Base-by-base conservation (phyloP, 2,888 invertebrate species). In the Octonoba sinensis region DNA sequence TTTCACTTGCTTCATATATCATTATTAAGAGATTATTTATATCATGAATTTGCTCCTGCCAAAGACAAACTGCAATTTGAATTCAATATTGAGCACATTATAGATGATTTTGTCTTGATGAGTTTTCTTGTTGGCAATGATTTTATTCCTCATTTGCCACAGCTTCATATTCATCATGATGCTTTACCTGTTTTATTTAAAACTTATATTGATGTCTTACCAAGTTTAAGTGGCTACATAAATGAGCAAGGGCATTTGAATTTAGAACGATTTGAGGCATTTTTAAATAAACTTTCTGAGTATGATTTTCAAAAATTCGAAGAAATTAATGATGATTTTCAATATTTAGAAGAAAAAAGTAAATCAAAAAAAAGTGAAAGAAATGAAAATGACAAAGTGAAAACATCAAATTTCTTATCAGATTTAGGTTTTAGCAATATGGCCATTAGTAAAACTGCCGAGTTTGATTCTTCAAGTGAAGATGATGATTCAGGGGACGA, bases 21-120 rank as follows among this genome's bases (percentile, higher is more conserved):
- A 0, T 89, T 99, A 66, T 90, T 99, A 88, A 91, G 97, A 86
- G 97, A 97, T 87, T 99, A 99, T 89, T 90, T 99, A 85, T 95
- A 95, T 86, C 91, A 95, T 88, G 98, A 99, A 88, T 99, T 99
- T 89, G 84, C 87, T n/a, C 84, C 86, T 6, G 11, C 90, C 0
- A 75, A 76, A 72, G 49, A 16, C 16, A 76, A 76, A 57, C 49
- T 82, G 1, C 44, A 92, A 0, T 96, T 97, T 88, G 89, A 90
- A 0, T 97, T 92, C 88, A 93, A 97, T 88, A 91, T 97, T 86
- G 96, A 98, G 87, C 93, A 93, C 84, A 92, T 99, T 72, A 96
- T 99, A 36, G 99, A 99, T 87, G 99, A 99, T 88, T 99, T 99
- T 98, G 94, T 99, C 44, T 89, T 99, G 20, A 96, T 99, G 96